A percentile compares a stretch with the other conserved stretches of the same genome.
Evolutionary conservation across 2,888 invertebrate species (phyloP).

Genomic region (Leucoma salicis): DNA sequence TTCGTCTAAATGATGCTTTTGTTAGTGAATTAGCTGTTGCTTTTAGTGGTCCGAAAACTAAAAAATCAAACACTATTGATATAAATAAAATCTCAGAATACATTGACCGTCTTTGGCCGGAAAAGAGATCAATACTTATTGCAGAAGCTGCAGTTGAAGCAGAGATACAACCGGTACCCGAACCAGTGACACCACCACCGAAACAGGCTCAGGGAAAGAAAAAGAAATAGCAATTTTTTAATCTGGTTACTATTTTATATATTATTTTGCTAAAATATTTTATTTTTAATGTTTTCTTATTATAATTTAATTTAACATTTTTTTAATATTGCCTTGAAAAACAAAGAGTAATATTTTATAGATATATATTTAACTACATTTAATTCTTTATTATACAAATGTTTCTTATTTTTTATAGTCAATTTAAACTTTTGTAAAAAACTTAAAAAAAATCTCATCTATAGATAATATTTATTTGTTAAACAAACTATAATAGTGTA

Average conservation of each 20-base stretch:
- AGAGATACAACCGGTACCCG: neutral
- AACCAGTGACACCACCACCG: neutral
- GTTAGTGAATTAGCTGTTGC: slow-evolving; percentile 4
- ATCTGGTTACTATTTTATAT: neutral
- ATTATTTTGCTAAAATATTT: neutral
- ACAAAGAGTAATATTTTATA: too few species aligned
- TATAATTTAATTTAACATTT: neutral
- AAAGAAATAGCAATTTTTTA: neutral
- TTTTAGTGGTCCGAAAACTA: slow-evolving; percentile 15
- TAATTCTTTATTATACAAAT: too few species aligned
- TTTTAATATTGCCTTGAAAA: neutral
- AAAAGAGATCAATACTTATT: slow-evolving; percentile 8
- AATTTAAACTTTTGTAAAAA: too few species aligned
- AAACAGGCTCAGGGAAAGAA: neutral
- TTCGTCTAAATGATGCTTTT: slow-evolving; percentile 10
- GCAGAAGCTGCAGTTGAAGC: slow-evolving; percentile 8
- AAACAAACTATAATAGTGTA: too few species aligned
- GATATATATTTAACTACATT: too few species aligned
- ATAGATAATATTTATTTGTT: too few species aligned
- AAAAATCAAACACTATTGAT: slow-evolving; percentile 9
- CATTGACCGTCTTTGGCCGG: slow-evolving; percentile 18
- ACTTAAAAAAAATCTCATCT: too few species aligned
- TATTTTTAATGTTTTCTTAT: neutral
- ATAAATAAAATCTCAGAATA: slow-evolving; percentile 9
- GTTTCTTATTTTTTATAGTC: too few species aligned